phyloP scores from a whole-genome alignment of 2,888 invertebrate species.

The Caenorhabditis sp. region DNA sequence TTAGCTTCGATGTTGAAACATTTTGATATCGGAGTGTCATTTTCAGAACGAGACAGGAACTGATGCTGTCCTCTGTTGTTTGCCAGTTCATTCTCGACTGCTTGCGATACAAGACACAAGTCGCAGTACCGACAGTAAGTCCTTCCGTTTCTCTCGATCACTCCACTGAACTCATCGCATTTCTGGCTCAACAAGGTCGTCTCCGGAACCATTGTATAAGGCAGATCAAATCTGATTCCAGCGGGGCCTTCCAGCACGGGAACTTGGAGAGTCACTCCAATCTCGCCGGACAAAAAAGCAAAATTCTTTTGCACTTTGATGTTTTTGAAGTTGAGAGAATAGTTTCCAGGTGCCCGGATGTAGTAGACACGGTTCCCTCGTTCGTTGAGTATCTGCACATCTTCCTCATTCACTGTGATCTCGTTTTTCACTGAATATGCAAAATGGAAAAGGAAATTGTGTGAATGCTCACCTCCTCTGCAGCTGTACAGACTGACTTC shows the following conservation, averaged over 20 bases:
- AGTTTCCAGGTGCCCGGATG: constrained; percentile 82
- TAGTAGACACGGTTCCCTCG: constrained; percentile 80
- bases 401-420: constrained; percentile 81
- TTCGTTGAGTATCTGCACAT: constrained; percentile 80
- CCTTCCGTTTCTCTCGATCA: constrained; percentile 80
- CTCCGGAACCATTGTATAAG: constrained; percentile 82
- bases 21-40: constrained; percentile 54
- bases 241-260: constrained; percentile 82
- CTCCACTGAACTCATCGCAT: constrained; percentile 81
- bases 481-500: constrained; percentile 81
- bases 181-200: constrained; percentile 80
- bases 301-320: constrained; percentile 77
- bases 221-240: constrained; percentile 82
- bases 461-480: constrained; percentile 73
- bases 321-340: constrained; percentile 78
- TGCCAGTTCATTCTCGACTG: constrained; percentile 79
- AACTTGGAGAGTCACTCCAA: constrained; percentile 82
- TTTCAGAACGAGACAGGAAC: constrained; percentile 57
- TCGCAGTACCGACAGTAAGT: constrained; percentile 83
- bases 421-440: constrained; percentile 79
- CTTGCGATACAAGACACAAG: constrained; percentile 77
- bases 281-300: constrained; percentile 79
- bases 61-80: constrained; percentile 67
- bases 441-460: not conserved
- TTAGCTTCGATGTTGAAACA: constrained; percentile 66